phyloP scores from a whole-genome alignment of 2,797 vertebrate genomes.

The Sylvia borin region DNA sequence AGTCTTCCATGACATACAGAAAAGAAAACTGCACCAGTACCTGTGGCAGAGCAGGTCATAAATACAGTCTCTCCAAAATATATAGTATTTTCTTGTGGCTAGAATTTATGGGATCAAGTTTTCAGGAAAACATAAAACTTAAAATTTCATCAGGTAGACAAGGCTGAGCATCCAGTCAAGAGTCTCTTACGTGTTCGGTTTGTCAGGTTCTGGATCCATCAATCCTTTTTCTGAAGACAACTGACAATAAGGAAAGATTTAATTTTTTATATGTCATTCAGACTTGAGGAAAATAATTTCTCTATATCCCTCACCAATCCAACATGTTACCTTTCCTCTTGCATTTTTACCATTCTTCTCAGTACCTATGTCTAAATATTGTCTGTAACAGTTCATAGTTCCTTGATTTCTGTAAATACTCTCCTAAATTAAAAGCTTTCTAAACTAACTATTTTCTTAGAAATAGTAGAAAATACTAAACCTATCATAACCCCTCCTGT shows the following conservation, averaged over 20 bases:
- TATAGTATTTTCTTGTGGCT: neutral
- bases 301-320: neutral
- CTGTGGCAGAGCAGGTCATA: neutral
- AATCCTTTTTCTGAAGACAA: neutral
- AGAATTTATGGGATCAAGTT: neutral
- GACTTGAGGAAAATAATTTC: neutral
- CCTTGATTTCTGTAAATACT: neutral
- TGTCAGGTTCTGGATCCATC: neutral
- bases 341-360: neutral
- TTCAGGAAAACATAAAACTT: neutral
- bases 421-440: neutral
- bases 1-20: neutral
- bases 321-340: neutral
- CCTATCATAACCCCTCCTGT: neutral
- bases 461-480: neutral
- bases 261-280: neutral
- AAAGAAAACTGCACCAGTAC: neutral
- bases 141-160: neutral
- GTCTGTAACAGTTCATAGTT: neutral
- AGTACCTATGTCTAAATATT: neutral
- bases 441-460: neutral
- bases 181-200: neutral
- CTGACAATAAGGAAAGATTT: neutral
- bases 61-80: neutral
- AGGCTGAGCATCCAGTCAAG: neutral